Conservation (phyloP, 2,113 vertebrate genomes). For the Stegastes partitus region DNA sequence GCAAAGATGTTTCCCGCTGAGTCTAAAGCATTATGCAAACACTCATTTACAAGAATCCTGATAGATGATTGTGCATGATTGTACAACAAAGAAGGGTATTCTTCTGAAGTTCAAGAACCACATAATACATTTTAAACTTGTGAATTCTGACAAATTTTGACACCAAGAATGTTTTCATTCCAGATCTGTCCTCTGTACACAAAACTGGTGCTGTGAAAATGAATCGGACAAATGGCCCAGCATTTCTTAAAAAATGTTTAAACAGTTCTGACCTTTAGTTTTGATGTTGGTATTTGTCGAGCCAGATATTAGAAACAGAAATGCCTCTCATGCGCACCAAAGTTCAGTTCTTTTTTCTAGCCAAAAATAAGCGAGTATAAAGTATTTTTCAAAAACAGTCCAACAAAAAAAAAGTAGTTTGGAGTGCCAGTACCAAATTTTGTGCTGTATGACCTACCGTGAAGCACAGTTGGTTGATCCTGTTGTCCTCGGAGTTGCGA, state of each 20-base stretch:
- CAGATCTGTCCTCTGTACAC: not conserved
- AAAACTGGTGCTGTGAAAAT: not conserved
- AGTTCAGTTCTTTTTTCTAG: not conserved
- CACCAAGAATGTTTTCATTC: not conserved
- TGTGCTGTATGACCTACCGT: constrained; percentile 58
- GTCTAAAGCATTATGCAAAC: not conserved
- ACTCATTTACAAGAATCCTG: not conserved
- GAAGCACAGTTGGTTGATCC: constrained; percentile 43
- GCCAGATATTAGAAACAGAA: too few relatives aligned
- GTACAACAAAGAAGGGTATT: not conserved
- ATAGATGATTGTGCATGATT: not conserved
- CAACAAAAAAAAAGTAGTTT: not conserved
- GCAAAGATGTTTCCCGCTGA: constrained; percentile 14
- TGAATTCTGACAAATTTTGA: too few relatives aligned
- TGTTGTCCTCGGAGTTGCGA: constrained; percentile 57
- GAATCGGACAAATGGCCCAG: too few relatives aligned
- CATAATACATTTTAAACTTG: not conserved
- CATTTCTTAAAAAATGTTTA: too few relatives aligned
- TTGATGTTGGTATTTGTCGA: too few relatives aligned
- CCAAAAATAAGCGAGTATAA: not conserved
- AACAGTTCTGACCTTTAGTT: too few relatives aligned
- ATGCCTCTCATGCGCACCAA: too few relatives aligned
- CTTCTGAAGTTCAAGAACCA: not conserved
- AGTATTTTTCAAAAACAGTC: not conserved
- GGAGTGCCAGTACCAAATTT: not conserved